phyloP scores from a whole-genome alignment of 1,140 invertebrate genomes.

The Drosophila parabipectinata region DNA sequence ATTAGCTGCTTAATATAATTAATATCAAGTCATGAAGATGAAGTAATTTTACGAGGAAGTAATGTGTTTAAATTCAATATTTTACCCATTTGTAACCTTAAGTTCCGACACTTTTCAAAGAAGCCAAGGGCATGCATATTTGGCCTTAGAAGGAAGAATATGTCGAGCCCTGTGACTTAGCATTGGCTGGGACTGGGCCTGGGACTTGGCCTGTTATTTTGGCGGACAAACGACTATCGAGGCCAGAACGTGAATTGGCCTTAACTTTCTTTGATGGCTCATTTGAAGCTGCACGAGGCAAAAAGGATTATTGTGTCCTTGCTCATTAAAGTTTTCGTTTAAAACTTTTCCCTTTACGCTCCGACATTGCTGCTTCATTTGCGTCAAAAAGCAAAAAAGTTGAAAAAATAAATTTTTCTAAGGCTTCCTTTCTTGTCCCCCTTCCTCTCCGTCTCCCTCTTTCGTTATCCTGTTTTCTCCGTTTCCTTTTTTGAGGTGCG shows the following conservation, averaged over 20 bases:
- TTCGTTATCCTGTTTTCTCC: background rate
- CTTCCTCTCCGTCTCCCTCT: slow-evolving; percentile 3
- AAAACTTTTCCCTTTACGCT: slow-evolving; percentile 41
- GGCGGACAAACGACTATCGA: slow-evolving; percentile 17
- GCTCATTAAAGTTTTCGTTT: slow-evolving; percentile 57
- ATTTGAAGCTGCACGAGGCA: slow-evolving; percentile 50
- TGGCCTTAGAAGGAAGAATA: background rate
- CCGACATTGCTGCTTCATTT: slow-evolving; percentile 40
- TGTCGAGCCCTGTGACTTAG: background rate
- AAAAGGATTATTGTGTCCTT: slow-evolving; percentile 65
- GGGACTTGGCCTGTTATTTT: slow-evolving; percentile 8
- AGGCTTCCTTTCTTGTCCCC: slow-evolving; percentile 26
- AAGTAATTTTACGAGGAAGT: background rate
- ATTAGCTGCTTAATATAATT: background rate
- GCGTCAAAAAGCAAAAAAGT: slow-evolving; percentile 45
- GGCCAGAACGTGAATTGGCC: slow-evolving; percentile 22
- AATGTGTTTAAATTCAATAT: background rate
- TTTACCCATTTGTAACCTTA: background rate
- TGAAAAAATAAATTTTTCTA: slow-evolving; percentile 38
- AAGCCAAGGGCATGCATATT: slow-evolving; percentile 9
- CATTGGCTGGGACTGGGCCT: slow-evolving; percentile 6
- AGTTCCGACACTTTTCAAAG: background rate
- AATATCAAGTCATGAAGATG: background rate
- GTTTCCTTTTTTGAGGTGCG: slow-evolving; percentile 22
- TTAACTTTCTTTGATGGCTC: slow-evolving; percentile 51